A percentile compares a stretch with the other conserved stretches of the same genome.
These are phyloP conservation scores for Dicerorhinus sumatrensis DNA, from an alignment of 2,113 vertebrate species.

Conservation along the genomic window DNA sequence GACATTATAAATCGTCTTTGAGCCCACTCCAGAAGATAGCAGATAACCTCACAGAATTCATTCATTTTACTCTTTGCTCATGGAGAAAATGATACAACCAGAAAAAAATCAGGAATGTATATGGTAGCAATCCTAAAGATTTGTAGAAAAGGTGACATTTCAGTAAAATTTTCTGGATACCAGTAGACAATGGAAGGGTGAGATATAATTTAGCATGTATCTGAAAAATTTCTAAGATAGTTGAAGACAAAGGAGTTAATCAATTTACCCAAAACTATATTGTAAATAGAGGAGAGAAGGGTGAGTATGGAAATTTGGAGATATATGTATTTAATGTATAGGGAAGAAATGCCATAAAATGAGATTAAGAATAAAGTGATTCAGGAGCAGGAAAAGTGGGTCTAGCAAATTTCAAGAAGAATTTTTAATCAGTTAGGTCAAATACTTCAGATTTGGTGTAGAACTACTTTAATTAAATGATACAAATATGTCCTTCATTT, in stretches of 20 bases:
- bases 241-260: background rate
- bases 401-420: background rate
- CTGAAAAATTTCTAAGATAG: background rate
- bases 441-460: background rate
- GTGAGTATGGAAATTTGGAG: background rate
- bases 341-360: background rate
- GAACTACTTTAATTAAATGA: background rate
- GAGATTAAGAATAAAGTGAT: background rate
- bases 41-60: background rate
- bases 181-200: background rate
- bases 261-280: background rate
- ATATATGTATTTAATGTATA: background rate
- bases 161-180: background rate
- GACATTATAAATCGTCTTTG: slow-evolving; percentile 7
- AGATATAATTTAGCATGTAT: background rate
- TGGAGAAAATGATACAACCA: background rate
- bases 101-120: background rate
- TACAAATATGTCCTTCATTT: background rate
- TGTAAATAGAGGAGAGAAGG: background rate
- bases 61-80: background rate
- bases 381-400: background rate
- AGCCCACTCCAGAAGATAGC: background rate
- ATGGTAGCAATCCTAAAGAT: background rate
- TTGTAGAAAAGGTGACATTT: background rate
- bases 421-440: background rate